These are phyloP conservation scores for Gastrophysa polygoni DNA, from an alignment of 2,888 invertebrate species.

Conservation along the genomic window DNA sequence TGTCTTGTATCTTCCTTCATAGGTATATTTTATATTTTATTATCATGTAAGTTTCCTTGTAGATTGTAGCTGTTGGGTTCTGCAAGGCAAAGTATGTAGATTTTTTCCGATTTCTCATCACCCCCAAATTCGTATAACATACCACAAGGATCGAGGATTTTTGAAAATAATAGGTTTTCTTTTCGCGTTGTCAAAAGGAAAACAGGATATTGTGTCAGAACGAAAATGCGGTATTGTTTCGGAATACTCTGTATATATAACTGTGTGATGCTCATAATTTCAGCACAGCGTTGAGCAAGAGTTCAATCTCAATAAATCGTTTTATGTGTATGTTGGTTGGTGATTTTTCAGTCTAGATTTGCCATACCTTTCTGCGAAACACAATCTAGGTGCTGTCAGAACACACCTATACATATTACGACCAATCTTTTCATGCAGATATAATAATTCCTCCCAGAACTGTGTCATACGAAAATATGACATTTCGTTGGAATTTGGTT, in stretches of 20 bases:
- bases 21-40: too few relatives aligned
- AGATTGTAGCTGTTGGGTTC: too few relatives aligned
- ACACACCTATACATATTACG: not conserved
- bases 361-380: not conserved
- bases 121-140: too few relatives aligned
- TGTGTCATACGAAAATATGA: not conserved
- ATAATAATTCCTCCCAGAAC: not conserved
- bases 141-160: too few relatives aligned
- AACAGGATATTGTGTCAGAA: not conserved
- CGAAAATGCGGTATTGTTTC: too few relatives aligned
- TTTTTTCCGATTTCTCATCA: too few relatives aligned
- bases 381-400: not conserved
- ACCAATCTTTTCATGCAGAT: not conserved
- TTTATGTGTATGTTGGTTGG: not conserved
- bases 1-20: too few relatives aligned
- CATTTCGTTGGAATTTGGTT: not conserved
- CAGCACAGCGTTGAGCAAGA: not conserved
- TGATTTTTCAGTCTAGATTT: not conserved
- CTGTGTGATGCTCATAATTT: not conserved
- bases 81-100: too few relatives aligned
- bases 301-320: not conserved
- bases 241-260: not conserved
- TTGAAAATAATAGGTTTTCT: too few relatives aligned
- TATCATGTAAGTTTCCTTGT: too few relatives aligned
- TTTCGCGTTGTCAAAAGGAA: too few relatives aligned